Evolutionary conservation across 1,140 invertebrate species (phyloP).

Genomic region (Anastatus disparis): DNA sequence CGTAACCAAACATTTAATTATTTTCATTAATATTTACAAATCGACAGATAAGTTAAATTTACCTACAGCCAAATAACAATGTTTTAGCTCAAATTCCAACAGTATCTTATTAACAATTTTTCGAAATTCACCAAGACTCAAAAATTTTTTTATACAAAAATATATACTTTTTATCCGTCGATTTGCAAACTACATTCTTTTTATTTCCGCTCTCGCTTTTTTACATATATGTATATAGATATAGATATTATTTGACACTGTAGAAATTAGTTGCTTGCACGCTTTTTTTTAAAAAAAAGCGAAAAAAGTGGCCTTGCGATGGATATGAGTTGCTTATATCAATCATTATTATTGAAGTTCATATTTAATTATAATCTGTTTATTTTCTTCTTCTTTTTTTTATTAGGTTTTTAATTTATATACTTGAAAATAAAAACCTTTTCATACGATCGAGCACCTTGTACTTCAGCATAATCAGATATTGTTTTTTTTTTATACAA

Average conservation of each 20-base stretch:
- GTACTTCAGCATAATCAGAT: slow-evolving; percentile 59
- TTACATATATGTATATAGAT: too few species aligned
- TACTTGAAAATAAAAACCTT: not conserved
- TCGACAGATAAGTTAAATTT: too few species aligned
- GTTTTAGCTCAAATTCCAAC: not conserved
- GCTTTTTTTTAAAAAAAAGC: not conserved
- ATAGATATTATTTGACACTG: not conserved
- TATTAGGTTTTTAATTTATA: too few species aligned
- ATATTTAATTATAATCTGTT: too few species aligned
- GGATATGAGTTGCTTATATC: slow-evolving; percentile 1
- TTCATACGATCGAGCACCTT: slow-evolving; percentile 48
- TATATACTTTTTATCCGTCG: slow-evolving; percentile 6
- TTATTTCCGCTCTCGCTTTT: not conserved
- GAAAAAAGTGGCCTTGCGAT: slow-evolving; percentile 11
- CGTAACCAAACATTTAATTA: too few species aligned
- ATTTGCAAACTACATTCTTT: not conserved
- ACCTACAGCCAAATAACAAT: not conserved
- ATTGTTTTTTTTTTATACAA: slow-evolving; percentile 9
- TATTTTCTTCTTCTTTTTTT: too few species aligned
- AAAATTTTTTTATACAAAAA: slow-evolving; percentile 26
- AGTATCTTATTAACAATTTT: not conserved
- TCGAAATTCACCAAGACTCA: not conserved
- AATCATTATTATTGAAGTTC: not conserved
- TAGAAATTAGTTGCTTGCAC: not conserved
- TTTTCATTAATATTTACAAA: too few species aligned